Evolutionary conservation across 2,888 invertebrate species (phyloP), one percentile per base, ranked within the genome.

Genomic region (Sphaerophoria rueppellii): DNA sequence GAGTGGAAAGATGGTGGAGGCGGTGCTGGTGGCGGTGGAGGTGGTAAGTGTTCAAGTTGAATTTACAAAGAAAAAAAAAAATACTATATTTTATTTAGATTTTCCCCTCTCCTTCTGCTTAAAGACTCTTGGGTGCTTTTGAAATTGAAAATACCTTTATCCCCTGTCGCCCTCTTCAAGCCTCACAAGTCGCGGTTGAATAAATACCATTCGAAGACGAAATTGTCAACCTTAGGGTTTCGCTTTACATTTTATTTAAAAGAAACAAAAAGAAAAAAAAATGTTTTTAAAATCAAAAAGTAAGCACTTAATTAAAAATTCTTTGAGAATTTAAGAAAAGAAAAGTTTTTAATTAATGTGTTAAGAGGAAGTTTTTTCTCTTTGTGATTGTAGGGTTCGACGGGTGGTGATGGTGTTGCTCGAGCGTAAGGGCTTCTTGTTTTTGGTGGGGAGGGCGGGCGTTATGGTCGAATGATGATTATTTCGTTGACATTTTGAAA

Each of bases 1-100:
- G 95, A 95, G 92, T 95, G 95, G 95, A 94, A 95, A 91, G 94
- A 95, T 91, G 93, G 94, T 91, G 89, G 89, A 85, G 91, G 89
- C 88, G 88, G 88, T 37, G 24, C 24, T 24, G 60, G 40, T 9
- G 43, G 43, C 9, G 43, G 73, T 43, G 86, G 78, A 52, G 79
- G 80, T 80, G 94, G 94, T 94, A 90, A 93, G 93, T 91, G 86
- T 70, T 79, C 35, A 74, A 82, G 69, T 76, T 72, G 73, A 76
- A 86, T 40, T 40, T 40, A 40, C 40, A 0, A 43, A 40, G 9
- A 43, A 43, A 43, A 58, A 16, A 67, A 50, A 65, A 80, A 6
- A 67, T 43, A 75, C n/a, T 74, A 63, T 57, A 60, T 48, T 37
- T 67, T n/a, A 74, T 75, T 52, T n/a, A 34, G 40, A 43, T 6